A percentile compares a stretch with the other conserved stretches of the same genome.
These are phyloP conservation scores for Platycnemis pennipes DNA, from an alignment of 2,888 invertebrate species.

Conservation along the genomic window DNA sequence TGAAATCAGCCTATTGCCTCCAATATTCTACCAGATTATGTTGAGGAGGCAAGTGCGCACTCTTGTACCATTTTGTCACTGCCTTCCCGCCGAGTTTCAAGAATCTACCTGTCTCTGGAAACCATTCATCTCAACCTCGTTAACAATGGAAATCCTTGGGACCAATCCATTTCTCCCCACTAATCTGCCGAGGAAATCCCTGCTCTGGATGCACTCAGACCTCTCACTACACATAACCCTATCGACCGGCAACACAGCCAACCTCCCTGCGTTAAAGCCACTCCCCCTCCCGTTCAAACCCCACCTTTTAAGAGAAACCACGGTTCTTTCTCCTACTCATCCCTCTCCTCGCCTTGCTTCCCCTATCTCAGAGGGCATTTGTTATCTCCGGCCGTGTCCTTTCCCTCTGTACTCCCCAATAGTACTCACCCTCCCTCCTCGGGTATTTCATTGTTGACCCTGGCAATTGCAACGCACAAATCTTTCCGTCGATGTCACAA, in stretches of 20 bases:
- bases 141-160: slow-evolving; percentile 63
- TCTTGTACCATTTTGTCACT: background rate
- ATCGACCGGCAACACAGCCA: slow-evolving; percentile 37
- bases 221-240: slow-evolving; percentile 60
- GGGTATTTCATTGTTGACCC: too few species aligned
- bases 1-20: too few species aligned
- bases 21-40: too few species aligned
- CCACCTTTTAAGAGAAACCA: background rate
- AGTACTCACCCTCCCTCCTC: background rate
- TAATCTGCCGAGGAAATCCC: slow-evolving; percentile 52
- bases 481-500: too few species aligned
- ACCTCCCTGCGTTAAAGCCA: background rate
- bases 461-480: too few species aligned
- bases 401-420: background rate
- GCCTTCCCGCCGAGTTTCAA: background rate
- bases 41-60: background rate
- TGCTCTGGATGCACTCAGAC: slow-evolving; percentile 57
- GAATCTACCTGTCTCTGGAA: slow-evolving; percentile 23
- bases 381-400: background rate
- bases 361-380: background rate
- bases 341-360: background rate
- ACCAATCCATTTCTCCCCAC: slow-evolving; percentile 59
- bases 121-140: slow-evolving; percentile 57
- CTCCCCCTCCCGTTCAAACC: too few species aligned
- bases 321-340: background rate